Conservation (phyloP, 2,797 vertebrate genomes). For the Peromyscus eremicus region DNA sequence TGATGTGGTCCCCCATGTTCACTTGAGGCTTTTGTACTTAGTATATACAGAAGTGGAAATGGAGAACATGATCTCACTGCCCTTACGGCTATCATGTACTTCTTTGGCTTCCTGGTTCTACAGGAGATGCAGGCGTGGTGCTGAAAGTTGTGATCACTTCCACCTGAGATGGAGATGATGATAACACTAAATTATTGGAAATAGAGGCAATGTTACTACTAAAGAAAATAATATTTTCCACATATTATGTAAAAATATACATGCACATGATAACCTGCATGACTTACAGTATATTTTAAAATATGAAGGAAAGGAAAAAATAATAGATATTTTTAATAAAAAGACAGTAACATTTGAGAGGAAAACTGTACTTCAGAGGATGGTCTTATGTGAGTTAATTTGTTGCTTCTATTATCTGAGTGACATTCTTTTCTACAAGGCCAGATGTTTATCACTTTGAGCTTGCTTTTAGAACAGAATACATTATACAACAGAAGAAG, state of each 20-base stretch:
- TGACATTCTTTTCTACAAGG: neutral
- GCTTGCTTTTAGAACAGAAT: neutral
- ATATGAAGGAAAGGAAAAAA: neutral
- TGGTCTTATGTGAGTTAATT: neutral
- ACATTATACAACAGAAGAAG: neutral
- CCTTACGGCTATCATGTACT: neutral
- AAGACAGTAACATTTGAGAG: neutral
- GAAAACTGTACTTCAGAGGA: neutral
- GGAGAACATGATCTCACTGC: neutral
- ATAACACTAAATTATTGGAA: neutral
- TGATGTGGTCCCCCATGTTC: rapidly evolving
- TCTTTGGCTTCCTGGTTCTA: neutral
- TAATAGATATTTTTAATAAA: neutral
- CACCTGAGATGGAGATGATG: neutral
- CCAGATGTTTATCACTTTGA: neutral
- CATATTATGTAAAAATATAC: neutral
- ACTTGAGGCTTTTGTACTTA: neutral
- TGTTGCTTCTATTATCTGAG: neutral
- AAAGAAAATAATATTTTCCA: neutral
- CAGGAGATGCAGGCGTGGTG: neutral
- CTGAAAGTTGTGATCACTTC: neutral
- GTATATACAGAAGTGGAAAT: no score
- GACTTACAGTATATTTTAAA: neutral
- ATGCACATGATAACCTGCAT: neutral
- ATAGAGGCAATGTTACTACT: neutral